A percentile compares a stretch with the other conserved stretches of the same genome.
These are phyloP conservation scores for Latrodectus hesperus DNA, from an alignment of 2,888 invertebrate species.

Conservation along the genomic window DNA sequence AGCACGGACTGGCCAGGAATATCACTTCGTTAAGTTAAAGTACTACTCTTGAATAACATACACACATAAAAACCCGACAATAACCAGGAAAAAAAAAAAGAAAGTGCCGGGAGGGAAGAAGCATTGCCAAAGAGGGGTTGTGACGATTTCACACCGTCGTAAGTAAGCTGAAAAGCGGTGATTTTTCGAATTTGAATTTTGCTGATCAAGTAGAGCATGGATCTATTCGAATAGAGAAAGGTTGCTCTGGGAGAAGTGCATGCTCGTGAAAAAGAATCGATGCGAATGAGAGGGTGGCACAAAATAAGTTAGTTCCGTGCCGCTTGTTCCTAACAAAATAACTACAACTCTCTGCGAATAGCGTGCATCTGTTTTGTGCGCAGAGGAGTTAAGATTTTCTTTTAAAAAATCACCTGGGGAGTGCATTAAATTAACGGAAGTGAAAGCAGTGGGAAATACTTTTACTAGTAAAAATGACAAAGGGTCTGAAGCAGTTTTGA, in stretches of 20 bases:
- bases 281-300: conserved; percentile 46
- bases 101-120: conserved; percentile 16
- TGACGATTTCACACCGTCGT: conserved; percentile 65
- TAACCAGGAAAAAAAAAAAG: not conserved
- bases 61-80: not conserved
- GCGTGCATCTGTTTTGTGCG: conserved; percentile 29
- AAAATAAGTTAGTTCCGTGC: conserved; percentile 62
- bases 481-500: too few relatives aligned
- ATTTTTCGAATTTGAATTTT: conserved; percentile 59
- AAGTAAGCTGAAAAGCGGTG: conserved; percentile 48
- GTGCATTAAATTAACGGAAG: conserved; percentile 54
- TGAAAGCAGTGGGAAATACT: conserved; percentile 47
- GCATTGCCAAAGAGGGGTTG: conserved; percentile 13
- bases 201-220: conserved; percentile 51
- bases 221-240: conserved; percentile 54
- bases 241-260: conserved; percentile 10
- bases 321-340: conserved; percentile 53
- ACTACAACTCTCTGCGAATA: conserved; percentile 18
- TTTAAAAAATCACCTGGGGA: conserved; percentile 43
- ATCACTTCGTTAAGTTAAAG: conserved; percentile 65
- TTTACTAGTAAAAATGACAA: not conserved
- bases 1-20: conserved; percentile 34
- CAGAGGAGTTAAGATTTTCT: conserved; percentile 38
- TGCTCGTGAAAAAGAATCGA: conserved; percentile 64
- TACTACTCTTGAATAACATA: conserved; percentile 2